phyloP scores from a whole-genome alignment of 2,113 vertebrate species.

The Chloropsis hardwickii region DNA sequence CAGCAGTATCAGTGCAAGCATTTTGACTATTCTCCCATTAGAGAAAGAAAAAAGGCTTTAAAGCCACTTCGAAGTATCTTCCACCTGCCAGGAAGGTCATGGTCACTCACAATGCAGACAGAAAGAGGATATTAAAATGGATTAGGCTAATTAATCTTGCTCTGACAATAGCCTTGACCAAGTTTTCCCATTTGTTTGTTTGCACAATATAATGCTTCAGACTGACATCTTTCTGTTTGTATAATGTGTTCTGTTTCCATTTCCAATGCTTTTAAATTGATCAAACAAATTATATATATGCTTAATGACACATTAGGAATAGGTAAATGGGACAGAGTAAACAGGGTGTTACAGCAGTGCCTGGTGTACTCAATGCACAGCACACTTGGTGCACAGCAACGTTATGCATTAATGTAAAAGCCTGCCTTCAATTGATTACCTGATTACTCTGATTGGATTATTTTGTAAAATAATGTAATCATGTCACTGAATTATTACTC shows the following conservation, averaged over 20 bases:
- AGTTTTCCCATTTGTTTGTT: slow-evolving; percentile 59
- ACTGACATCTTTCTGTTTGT: slow-evolving; percentile 53
- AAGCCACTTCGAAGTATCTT: slow-evolving; percentile 73
- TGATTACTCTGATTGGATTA: slow-evolving; percentile 77
- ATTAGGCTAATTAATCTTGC: slow-evolving; percentile 86
- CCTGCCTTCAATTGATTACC: slow-evolving; percentile 72
- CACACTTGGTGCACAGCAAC: slow-evolving; percentile 52
- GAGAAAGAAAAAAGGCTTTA: slow-evolving; percentile 68
- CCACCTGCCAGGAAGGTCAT: slow-evolving; percentile 79
- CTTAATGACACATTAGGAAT: slow-evolving; percentile 61
- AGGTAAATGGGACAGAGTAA: slow-evolving; percentile 60
- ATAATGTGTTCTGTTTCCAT: slow-evolving; percentile 39
- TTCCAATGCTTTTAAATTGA: slow-evolving; percentile 42
- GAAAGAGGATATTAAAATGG: slow-evolving; percentile 83
- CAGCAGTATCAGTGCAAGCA: slow-evolving; percentile 61
- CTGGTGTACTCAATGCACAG: slow-evolving; percentile 64
- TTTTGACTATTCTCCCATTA: slow-evolving; percentile 77
- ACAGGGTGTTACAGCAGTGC: slow-evolving; percentile 67
- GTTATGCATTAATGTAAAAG: slow-evolving; percentile 62
- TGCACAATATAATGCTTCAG: slow-evolving; percentile 23
- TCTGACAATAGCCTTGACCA: slow-evolving; percentile 69
- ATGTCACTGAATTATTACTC: slow-evolving; percentile 50
- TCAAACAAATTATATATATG: slow-evolving; percentile 58
- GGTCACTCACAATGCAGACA: slow-evolving; percentile 69
- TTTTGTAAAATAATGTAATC: slow-evolving; percentile 71